phyloP scores from a whole-genome alignment of 1,140 invertebrate species.

The Rhopalosiphum padi region DNA sequence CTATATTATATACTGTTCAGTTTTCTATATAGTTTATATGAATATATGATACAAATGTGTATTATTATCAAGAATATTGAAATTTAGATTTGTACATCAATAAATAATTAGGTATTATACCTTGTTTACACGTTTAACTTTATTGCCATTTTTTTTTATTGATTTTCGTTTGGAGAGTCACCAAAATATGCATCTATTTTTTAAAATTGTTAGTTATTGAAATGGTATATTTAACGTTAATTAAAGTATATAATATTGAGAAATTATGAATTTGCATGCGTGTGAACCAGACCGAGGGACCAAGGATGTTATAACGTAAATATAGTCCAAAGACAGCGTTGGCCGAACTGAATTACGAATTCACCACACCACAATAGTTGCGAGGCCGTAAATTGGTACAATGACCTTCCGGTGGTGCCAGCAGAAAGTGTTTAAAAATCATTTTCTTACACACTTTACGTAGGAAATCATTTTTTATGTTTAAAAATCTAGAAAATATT shows the following conservation, averaged over 20 bases:
- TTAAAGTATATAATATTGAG: background rate
- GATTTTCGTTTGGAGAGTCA: background rate
- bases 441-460: background rate
- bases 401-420: constrained; percentile 37
- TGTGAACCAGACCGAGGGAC: constrained; percentile 39
- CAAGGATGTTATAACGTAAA: constrained; percentile 7
- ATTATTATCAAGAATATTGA: background rate
- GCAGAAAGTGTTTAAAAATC: background rate
- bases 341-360: constrained; percentile 43
- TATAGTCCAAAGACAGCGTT: constrained; percentile 5
- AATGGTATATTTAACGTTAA: background rate
- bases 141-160: background rate
- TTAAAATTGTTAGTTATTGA: background rate
- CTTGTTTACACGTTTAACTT: background rate
- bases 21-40: background rate
- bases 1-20: background rate
- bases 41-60: background rate
- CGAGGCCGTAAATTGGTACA: constrained; percentile 30
- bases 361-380: background rate
- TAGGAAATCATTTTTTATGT: background rate
- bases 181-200: background rate
- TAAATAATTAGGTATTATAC: background rate
- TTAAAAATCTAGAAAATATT: background rate
- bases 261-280: background rate
- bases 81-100: background rate